Percentiles rank a stretch among this genome's conserved stretches.
Evolutionary conservation across 1,140 invertebrate genomes (phyloP).

Genomic region (Aphaenogaster floridana): DNA sequence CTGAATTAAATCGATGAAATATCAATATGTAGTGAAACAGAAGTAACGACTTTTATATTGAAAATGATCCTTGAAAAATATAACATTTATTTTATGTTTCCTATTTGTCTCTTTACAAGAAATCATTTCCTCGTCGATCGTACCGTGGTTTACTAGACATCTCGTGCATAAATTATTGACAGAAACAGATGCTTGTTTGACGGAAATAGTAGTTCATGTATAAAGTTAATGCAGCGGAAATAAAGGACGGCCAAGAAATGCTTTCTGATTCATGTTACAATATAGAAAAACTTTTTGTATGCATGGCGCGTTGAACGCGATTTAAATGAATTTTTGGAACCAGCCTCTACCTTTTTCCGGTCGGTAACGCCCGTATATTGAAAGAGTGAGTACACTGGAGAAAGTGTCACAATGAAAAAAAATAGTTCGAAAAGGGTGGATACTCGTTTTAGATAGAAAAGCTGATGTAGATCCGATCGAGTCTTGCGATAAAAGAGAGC

Average conservation of each 20-base stretch:
- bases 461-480: slow-evolving; percentile 67
- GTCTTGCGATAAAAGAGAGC: slow-evolving; percentile 70
- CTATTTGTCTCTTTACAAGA: background rate
- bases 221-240: background rate
- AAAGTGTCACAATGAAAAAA: slow-evolving; percentile 13
- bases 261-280: background rate
- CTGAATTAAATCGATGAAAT: background rate
- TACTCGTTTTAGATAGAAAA: slow-evolving; percentile 67
- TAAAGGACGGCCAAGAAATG: background rate
- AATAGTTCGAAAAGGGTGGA: slow-evolving; percentile 53
- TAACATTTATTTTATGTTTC: background rate
- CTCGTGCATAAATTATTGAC: background rate
- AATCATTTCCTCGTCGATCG: background rate
- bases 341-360: slow-evolving; percentile 31
- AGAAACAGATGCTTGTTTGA: background rate
- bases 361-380: slow-evolving; percentile 13
- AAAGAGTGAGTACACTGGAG: slow-evolving; percentile 45
- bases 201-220: background rate
- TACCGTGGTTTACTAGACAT: background rate
- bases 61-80: background rate
- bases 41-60: background rate
- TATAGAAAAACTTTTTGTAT: background rate
- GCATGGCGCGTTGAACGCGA: slow-evolving; percentile 71
- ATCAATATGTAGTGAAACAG: background rate
- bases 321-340: slow-evolving; percentile 76